A percentile compares a stretch with the other conserved stretches of the same genome.
phyloP scores from a whole-genome alignment of 2,113 vertebrate genomes.

The Lathamus discolor region DNA sequence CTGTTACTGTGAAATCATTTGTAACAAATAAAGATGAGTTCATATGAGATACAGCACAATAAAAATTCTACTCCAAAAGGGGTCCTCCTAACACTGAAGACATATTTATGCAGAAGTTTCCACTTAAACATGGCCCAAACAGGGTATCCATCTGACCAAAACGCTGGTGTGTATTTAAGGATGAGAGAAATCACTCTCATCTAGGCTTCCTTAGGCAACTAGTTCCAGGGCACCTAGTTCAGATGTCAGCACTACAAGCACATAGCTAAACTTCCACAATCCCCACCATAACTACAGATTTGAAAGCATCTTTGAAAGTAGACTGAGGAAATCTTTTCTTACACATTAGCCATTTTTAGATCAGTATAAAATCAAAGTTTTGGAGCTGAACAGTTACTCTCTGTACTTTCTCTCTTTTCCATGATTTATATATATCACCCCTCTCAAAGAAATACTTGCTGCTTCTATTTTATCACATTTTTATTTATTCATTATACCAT shows the following conservation, averaged over 20 bases:
- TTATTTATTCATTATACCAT: background rate
- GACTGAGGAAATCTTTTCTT: background rate
- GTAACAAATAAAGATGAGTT: background rate
- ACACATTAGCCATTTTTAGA: background rate
- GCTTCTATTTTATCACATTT: background rate
- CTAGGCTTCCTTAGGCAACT: background rate
- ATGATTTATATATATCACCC: background rate
- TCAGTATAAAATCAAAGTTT: background rate
- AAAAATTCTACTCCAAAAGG: background rate
- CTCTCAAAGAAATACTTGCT: background rate
- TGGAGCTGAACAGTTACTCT: background rate
- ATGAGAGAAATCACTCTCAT: background rate
- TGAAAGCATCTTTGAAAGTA: background rate
- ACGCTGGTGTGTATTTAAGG: background rate
- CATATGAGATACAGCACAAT: background rate
- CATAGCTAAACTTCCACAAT: background rate
- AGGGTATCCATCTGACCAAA: background rate
- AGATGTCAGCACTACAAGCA: background rate
- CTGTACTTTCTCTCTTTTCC: background rate
- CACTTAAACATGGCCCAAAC: background rate
- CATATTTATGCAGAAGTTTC: background rate
- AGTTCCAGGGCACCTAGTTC: background rate
- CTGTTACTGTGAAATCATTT: background rate
- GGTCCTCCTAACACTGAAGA: background rate
- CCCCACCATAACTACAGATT: rapidly evolving